Base-by-base conservation (phyloP, 2,888 invertebrate genomes). In the Chrysodeixis includens region DNA sequence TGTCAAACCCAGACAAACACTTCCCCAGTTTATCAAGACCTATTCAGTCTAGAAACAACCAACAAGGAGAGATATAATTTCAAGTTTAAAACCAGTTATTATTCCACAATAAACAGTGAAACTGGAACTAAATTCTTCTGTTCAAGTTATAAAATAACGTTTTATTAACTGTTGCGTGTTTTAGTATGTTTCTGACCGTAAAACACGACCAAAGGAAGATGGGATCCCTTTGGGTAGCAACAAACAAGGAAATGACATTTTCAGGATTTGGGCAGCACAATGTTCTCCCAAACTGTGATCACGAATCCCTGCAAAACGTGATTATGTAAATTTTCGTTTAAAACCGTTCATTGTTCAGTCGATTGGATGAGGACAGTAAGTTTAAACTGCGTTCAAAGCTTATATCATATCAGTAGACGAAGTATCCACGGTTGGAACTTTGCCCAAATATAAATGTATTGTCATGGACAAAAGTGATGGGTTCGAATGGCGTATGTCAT, bases 241-340 rank as follows among this genome's bases (percentile, higher is more conserved):
- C n/a, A n/a, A 40, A 18, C 46, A 46, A 46, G 46, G 18, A 46
- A 46, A 3, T 16, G 46, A 10, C 46, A 10, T 40, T 40, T 49
- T 10, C 26, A 18, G 46, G 20, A 20, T 20, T 20, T 18, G 12
- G 18, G 46, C 20, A 46, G 46, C 18, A 46, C 35, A 40, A 18
- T 49, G 46, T 49, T 18, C 46, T 49, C 18, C 18, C 46, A 18
- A 46, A 46, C 18, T 16, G 16, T 46, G 9, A 20, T 46, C 46
- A 10, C 8, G 3, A 46, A 46, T 46, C 18, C 18, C 18, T 18
- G 46, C 46, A 18, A 46, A 35, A 18, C 18, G 16, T 46, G 18
- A 49, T 49, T 20, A 49, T 49, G 46, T 18, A 18, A 49, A 49
- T 49, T 49, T 49, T 49, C 46, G 18, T 49, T 46, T 18, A 18